Conservation (phyloP, 2,888 invertebrate genomes). For the Aphrophora alni region DNA sequence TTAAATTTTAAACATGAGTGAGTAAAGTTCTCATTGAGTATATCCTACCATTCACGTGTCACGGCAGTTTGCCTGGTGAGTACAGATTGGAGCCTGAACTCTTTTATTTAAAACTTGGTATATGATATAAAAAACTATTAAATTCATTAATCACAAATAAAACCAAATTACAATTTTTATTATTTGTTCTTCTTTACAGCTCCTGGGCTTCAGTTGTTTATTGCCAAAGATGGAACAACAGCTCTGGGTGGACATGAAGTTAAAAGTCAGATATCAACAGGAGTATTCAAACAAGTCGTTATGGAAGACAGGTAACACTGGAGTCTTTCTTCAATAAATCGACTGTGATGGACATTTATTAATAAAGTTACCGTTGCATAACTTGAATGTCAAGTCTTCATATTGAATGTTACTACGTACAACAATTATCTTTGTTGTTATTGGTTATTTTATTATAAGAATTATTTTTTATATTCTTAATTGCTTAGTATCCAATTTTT, state of each 20-base stretch:
- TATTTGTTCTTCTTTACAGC: constrained; percentile 66
- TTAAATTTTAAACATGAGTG: too few species aligned
- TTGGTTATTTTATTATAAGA: not conserved
- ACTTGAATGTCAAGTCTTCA: not conserved
- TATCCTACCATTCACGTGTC: too few species aligned
- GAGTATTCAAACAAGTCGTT: constrained; percentile 76
- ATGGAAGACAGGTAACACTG: constrained; percentile 77
- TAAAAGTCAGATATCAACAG: constrained; percentile 75
- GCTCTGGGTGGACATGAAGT: constrained; percentile 84
- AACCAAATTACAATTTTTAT: too few species aligned
- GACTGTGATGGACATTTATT: constrained; percentile 9
- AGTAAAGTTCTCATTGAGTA: too few species aligned
- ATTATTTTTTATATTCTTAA: not conserved
- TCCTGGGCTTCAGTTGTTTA: constrained; percentile 88
- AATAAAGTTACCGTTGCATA: not conserved
- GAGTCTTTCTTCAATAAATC: not conserved
- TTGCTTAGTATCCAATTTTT: not conserved
- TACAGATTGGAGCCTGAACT: too few species aligned
- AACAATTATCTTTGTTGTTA: not conserved
- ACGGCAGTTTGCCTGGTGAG: too few species aligned
- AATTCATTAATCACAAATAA: too few species aligned
- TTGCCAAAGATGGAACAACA: constrained; percentile 88
- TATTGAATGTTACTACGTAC: not conserved
- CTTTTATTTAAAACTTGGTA: too few species aligned
- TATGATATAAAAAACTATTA: too few species aligned